Percentiles rank a stretch among this genome's conserved stretches.
Conservation (phyloP, 1,140 invertebrate species). For the Tetraneura akinire region DNA sequence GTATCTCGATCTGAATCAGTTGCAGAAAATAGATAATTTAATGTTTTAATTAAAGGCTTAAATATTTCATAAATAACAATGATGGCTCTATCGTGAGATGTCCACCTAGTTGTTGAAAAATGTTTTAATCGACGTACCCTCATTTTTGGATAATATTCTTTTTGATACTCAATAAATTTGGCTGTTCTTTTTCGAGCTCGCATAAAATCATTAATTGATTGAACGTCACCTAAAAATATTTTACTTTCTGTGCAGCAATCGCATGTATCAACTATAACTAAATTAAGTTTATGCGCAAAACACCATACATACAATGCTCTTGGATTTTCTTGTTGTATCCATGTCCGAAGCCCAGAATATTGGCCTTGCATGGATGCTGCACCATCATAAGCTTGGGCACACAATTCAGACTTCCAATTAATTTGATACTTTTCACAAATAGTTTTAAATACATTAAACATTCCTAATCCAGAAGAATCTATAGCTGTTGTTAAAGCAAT, state of each 20-base stretch:
- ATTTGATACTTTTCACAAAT: too few relatives aligned
- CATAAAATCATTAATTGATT: background rate
- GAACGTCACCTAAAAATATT: background rate
- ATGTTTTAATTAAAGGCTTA: background rate
- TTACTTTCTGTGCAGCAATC: background rate
- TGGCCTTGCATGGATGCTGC: too few relatives aligned
- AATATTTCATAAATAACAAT: background rate
- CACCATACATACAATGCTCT: background rate
- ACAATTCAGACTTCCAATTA: too few relatives aligned
- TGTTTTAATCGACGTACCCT: background rate
- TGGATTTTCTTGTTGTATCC: too few relatives aligned
- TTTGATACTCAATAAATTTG: background rate
- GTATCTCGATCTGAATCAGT: too few relatives aligned
- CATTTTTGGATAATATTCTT: background rate
- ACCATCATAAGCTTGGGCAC: too few relatives aligned
- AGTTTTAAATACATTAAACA: background rate
- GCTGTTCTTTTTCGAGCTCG: constrained; percentile 3
- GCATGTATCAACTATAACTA: background rate
- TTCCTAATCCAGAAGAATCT: background rate
- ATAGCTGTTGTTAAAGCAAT: too few relatives aligned
- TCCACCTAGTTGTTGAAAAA: background rate
- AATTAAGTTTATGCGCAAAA: background rate
- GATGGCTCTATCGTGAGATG: background rate
- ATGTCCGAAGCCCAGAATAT: too few relatives aligned
- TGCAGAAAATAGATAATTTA: too few relatives aligned